These are phyloP conservation scores for Pyrocephalus nanus DNA, from an alignment of 2,797 vertebrate genomes.

Conservation along the genomic window DNA sequence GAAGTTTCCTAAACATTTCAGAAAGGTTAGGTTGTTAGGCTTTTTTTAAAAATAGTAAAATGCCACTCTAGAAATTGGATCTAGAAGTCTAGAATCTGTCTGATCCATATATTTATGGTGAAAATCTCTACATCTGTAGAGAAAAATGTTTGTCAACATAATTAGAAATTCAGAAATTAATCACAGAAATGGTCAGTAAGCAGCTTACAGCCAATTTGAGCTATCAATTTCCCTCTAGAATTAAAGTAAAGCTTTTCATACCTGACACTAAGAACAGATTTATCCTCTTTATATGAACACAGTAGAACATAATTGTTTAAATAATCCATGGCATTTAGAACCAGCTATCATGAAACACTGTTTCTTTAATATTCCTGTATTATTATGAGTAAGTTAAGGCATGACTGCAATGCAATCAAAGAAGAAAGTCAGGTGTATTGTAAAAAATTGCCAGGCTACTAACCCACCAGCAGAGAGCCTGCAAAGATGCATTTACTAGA, in stretches of 20 bases:
- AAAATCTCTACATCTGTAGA: not conserved
- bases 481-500: not conserved
- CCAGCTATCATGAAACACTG: not conserved
- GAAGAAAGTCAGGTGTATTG: not conserved
- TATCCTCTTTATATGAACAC: not conserved
- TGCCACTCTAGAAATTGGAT: not conserved
- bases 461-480: not conserved
- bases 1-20: not conserved
- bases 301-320: not conserved
- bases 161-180: not conserved
- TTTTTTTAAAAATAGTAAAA: not conserved
- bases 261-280: not conserved
- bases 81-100: not conserved
- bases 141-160: not conserved
- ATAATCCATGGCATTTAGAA: not conserved
- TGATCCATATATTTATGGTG: not conserved
- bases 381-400: not conserved
- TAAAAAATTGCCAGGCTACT: not conserved
- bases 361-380: not conserved
- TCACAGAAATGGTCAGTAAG: not conserved
- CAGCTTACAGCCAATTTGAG: not conserved
- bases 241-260: not conserved
- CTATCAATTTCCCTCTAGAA: not conserved
- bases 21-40: rapidly evolving
- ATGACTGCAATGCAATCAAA: not conserved